Evolutionary conservation across 2,797 vertebrate genomes (phyloP).

Genomic region (Percopsis omiscomaycus): DNA sequence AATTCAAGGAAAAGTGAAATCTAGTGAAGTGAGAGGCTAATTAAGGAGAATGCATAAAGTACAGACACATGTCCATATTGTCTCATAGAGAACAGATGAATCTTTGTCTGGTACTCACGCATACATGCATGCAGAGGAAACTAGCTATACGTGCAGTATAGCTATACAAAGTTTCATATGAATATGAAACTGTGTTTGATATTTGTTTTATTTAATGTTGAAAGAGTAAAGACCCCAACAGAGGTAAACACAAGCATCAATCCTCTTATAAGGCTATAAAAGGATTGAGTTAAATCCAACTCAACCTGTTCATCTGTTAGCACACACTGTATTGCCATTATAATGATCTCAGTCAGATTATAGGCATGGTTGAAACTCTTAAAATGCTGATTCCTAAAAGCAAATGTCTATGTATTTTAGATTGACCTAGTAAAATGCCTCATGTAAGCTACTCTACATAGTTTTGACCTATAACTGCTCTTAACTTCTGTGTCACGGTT

Average conservation of each 20-base stretch:
- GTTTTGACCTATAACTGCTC: constrained; percentile 2
- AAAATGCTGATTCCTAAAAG: no score
- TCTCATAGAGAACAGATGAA: not conserved
- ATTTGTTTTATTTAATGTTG: constrained; percentile 51
- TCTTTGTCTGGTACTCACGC: not conserved
- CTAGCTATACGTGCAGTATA: not conserved
- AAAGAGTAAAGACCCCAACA: constrained; percentile 57
- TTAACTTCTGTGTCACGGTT: constrained; percentile 31
- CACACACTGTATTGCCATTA: constrained; percentile 20
- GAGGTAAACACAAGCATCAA: constrained; percentile 61
- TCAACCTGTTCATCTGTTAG: no score
- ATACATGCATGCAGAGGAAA: not conserved
- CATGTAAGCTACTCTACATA: no score
- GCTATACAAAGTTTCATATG: no score
- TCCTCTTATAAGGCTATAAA: constrained; percentile 65
- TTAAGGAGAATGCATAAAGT: not conserved
- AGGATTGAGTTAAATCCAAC: constrained; percentile 33
- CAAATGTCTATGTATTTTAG: no score
- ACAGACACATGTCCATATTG: not conserved
- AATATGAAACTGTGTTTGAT: not conserved
- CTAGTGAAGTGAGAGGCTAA: not conserved
- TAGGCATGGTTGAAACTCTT: no score
- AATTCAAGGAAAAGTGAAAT: not conserved
- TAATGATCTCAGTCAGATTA: no score
- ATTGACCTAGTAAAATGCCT: no score